These are phyloP conservation scores for Sphaeramia orbicularis DNA, from an alignment of 2,797 vertebrate genomes.

Conservation along the genomic window DNA sequence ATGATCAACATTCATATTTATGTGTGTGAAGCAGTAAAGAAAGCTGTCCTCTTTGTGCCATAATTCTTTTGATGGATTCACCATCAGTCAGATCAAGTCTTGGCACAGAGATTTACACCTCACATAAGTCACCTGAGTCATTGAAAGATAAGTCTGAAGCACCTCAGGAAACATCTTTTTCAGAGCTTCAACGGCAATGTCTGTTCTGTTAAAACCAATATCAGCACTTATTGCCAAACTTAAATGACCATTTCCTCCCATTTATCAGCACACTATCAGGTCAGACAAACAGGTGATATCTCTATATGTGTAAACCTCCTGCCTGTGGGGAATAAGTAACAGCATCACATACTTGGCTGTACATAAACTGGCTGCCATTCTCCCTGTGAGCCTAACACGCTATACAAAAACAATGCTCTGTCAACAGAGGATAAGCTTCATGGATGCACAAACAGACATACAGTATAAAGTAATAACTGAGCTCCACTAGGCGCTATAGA, in stretches of 20 bases:
- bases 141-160: conserved; percentile 41
- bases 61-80: conserved; percentile 67
- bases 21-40: conserved; percentile 28
- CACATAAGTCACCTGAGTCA: conserved; percentile 78
- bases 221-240: conserved; percentile 8
- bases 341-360: conserved; percentile 44
- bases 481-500: conserved; percentile 50
- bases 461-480: conserved; percentile 11
- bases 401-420: conserved; percentile 50
- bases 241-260: conserved; percentile 8
- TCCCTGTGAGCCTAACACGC: conserved; percentile 39
- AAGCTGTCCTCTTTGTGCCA: conserved; percentile 42
- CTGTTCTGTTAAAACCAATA: conserved; percentile 19
- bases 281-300: conserved; percentile 29
- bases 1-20: conserved; percentile 1
- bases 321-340: conserved; percentile 43
- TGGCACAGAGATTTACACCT: conserved; percentile 82
- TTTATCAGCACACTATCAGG: conserved; percentile 9
- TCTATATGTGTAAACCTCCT: conserved; percentile 28
- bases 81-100: conserved; percentile 76
- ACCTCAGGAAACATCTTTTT: conserved; percentile 40
- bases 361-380: conserved; percentile 52
- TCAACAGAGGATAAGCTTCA: conserved; percentile 44
- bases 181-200: conserved; percentile 29
- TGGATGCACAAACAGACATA: conserved; percentile 25